These are phyloP conservation scores for Sphenodon punctatus DNA, from an alignment of 2,797 vertebrate genomes.

Conservation along the genomic window DNA sequence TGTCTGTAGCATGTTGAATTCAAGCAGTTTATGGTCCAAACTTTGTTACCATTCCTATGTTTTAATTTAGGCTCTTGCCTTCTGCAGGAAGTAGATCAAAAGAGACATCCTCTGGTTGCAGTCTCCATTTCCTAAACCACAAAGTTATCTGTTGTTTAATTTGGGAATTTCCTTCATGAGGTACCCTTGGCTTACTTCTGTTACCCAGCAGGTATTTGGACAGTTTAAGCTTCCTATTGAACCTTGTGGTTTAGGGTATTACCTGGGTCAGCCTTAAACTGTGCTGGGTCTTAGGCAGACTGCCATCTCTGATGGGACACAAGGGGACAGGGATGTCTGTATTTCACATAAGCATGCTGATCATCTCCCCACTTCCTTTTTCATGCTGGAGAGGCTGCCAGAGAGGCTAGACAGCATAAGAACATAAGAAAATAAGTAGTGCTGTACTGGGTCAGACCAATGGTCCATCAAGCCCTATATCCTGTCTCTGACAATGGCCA, in stretches of 20 bases:
- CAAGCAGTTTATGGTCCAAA: neutral
- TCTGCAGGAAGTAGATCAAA: accelerated
- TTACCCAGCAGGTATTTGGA: neutral
- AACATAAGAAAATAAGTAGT: no score
- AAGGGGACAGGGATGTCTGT: no score
- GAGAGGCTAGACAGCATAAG: no score
- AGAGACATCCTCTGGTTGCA: neutral
- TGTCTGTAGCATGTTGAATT: neutral
- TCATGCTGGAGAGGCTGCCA: no score
- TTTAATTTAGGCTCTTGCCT: neutral
- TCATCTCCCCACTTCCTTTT: no score
- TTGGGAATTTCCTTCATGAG: neutral
- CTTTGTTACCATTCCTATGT: neutral
- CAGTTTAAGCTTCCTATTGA: neutral
- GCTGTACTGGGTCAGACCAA: no score
- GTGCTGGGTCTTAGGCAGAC: no score
- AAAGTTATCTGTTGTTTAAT: neutral
- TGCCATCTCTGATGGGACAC: no score
- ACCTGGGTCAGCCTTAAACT: no score
- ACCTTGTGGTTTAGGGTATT: neutral
- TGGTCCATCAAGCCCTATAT: no score
- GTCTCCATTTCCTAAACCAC: neutral
- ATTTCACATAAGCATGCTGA: no score
- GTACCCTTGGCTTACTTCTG: neutral
- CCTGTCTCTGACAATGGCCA: no score